Conservation (phyloP, 2,888 invertebrate genomes). For the Spodoptera exigua region DNA sequence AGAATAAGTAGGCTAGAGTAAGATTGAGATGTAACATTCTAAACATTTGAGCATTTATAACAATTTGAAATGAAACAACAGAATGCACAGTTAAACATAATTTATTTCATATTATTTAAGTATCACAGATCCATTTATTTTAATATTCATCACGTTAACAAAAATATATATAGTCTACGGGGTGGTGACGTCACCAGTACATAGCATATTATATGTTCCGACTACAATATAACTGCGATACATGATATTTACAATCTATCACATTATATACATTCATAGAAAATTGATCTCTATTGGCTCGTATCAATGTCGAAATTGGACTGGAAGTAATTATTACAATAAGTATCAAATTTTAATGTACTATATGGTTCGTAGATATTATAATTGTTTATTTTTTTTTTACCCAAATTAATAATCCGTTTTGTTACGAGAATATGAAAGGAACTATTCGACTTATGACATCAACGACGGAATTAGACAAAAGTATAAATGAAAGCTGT, state of each 20-base stretch:
- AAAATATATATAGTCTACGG: conserved; percentile 87
- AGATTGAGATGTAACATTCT: too few species aligned
- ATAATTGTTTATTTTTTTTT: too few species aligned
- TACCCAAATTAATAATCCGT: too few species aligned
- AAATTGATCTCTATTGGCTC: conserved; percentile 40
- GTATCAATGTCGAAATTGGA: conserved; percentile 20
- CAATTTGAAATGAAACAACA: conserved; percentile 60
- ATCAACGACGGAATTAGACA: too few species aligned
- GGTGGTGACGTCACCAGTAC: conserved; percentile 75
- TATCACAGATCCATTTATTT: conserved; percentile 89
- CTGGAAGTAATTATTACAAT: neutral
- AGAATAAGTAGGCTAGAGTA: too few species aligned
- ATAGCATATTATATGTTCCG: conserved; percentile 75
- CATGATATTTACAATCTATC: conserved; percentile 81
- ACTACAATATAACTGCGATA: conserved; percentile 69
- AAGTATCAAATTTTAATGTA: too few species aligned
- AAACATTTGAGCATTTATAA: too few species aligned
- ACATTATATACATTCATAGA: conserved; percentile 79
- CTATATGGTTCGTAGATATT: too few species aligned
- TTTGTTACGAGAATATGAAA: too few species aligned
- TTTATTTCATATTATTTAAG: conserved; percentile 89
- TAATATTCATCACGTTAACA: conserved; percentile 88
- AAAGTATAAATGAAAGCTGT: too few species aligned
- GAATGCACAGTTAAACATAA: conserved; percentile 87
- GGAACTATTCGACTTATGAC: too few species aligned